A percentile compares a stretch with the other conserved stretches of the same genome.
phyloP scores from a whole-genome alignment of 2,888 invertebrate species.

The Agrilus mali region DNA sequence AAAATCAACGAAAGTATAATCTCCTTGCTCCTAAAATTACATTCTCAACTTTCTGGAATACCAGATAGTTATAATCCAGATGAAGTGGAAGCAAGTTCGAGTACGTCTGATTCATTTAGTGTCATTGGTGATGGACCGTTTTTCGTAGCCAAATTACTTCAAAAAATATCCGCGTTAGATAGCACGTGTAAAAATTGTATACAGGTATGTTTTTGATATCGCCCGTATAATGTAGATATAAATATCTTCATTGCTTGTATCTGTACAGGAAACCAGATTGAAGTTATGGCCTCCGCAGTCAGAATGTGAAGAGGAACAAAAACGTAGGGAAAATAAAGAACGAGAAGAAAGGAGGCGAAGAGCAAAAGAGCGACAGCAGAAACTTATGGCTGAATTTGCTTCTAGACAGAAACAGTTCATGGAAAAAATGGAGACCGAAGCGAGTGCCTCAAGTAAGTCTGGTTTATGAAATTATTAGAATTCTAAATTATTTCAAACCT shows the following conservation, averaged over 20 bases:
- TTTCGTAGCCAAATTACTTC: slow-evolving; percentile 71
- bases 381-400: slow-evolving; percentile 88
- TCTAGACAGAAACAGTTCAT: slow-evolving; percentile 83
- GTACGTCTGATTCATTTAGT: slow-evolving; percentile 19
- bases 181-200: slow-evolving; percentile 56
- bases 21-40: slow-evolving; percentile 76
- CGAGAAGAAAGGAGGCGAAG: slow-evolving; percentile 71
- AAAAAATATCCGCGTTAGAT: slow-evolving; percentile 61
- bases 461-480: no score
- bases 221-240: not conserved
- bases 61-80: slow-evolving; percentile 60
- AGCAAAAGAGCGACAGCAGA: slow-evolving; percentile 81
- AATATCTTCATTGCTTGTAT: not conserved
- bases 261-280: slow-evolving; percentile 47
- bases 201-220: slow-evolving; percentile 18
- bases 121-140: slow-evolving; percentile 76
- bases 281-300: slow-evolving; percentile 72
- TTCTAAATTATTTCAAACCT: not conserved
- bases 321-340: slow-evolving; percentile 54
- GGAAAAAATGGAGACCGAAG: slow-evolving; percentile 57
- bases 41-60: slow-evolving; percentile 75
- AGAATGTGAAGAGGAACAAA: slow-evolving; percentile 64
- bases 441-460: slow-evolving; percentile 19
- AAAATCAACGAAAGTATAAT: slow-evolving; percentile 77
- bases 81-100: slow-evolving; percentile 23